Evolutionary conservation across 2,113 vertebrate species (phyloP).

Genomic region (Catharus bicknelli): DNA sequence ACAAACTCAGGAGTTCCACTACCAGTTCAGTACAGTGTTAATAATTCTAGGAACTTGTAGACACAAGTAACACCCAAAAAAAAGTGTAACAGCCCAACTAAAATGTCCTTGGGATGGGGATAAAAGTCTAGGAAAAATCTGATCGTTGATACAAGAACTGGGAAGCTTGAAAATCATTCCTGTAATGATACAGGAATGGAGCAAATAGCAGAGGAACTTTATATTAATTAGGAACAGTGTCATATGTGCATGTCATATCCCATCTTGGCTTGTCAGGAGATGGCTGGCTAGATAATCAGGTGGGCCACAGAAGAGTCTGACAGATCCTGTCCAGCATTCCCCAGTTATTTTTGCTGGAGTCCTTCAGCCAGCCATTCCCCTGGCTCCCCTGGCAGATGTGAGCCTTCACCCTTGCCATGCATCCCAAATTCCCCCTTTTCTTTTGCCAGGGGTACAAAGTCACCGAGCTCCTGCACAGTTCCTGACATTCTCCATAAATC

Average conservation of each 20-base stretch:
- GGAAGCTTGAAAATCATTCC: neutral
- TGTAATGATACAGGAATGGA: neutral
- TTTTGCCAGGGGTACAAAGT: neutral
- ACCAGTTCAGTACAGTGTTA: neutral
- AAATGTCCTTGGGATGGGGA: neutral
- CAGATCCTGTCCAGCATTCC: neutral
- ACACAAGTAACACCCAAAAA: neutral
- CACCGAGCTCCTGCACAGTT: accelerated
- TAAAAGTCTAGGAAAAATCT: neutral
- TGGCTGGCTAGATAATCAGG: neutral
- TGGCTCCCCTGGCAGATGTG: neutral
- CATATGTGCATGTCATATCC: accelerated
- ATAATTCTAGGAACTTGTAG: neutral
- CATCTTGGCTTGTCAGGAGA: neutral
- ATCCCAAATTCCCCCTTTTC: neutral
- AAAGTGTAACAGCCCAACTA: neutral
- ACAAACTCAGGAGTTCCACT: neutral
- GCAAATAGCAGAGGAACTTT: neutral
- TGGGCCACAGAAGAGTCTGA: neutral
- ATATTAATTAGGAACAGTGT: neutral
- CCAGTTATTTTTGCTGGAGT: neutral
- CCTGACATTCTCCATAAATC: neutral
- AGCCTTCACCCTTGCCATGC: accelerated
- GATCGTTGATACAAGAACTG: neutral
- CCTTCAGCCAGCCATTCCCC: neutral